Evolutionary conservation across 2,888 invertebrate species (phyloP), one percentile per base, ranked within the genome.

Genomic region (Branchipolynoe longqiensis): DNA sequence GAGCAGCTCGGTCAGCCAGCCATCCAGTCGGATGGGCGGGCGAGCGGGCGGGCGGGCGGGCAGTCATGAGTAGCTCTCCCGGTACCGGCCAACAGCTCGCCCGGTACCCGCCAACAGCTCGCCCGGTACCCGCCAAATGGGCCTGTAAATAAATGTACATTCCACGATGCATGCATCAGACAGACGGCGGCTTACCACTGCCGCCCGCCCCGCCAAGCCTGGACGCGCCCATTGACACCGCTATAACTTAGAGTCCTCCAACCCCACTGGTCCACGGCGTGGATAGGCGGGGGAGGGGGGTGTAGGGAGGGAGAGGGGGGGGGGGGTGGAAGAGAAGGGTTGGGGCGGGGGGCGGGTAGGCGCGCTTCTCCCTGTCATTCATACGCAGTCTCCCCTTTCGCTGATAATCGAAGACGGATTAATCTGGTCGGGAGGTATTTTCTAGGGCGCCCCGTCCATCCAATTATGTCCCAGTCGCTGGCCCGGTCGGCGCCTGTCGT

Each of bases 61-160:
- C 36, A 69, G 69, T n/a, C n/a, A n/a, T n/a, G n/a, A n/a, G n/a
- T n/a, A n/a, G n/a, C n/a, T n/a, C n/a, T n/a, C n/a, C 36, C 36
- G 18, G 69, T 1, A 69, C 36, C 36, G 31, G 48, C 48, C 48
- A 48, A 8, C 18, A 8, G 62, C 6, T 38, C 8, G n/a, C 25
- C 74, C 40, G 40, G 40, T 40, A 41, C 28, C 48, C 31, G 12
- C 6, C 25, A 48, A 28, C 41, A 78, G 8, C 31, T 48, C 78
- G 0, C 48, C 48, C 28, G 41, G 78, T 48, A 78, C 78, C n/a
- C n/a, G n/a, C n/a, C 41, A 78, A 78, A 78, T 78, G 78, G 78
- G 48, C 78, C 78, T 41, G 78, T 78, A 78, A 78, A 48, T 78
- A 78, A 78, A 78, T 78, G 78, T 78, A 78, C 41, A 54, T 48